Base-by-base conservation (phyloP, 2,797 vertebrate genomes). In the Petrocephalus schoutedeni region DNA sequence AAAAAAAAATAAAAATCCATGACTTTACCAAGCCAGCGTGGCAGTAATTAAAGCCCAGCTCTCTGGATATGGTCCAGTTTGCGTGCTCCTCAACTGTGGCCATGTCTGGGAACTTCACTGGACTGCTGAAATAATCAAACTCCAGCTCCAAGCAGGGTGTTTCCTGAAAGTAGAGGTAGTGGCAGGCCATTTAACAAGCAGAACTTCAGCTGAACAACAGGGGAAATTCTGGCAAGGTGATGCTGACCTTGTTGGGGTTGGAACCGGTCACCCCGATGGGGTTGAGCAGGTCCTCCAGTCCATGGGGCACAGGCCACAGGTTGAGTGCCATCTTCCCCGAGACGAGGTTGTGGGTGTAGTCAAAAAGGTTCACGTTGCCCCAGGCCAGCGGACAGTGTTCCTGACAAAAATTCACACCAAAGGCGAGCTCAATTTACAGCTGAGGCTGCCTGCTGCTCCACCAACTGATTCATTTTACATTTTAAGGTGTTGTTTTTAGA, bases 261-360 rank as follows among this genome's bases (percentile, higher is more conserved):
- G 98, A 99, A 85, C 98, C 98, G 41, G 98, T 98, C 91, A 99
- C 98, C 89, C 98, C 98, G 88, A 99, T 99, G 89, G 98, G 96
- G 92, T 99, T 99, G 89, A 99, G 95, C 86, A 99, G 95, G 91
- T 99, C 98, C 95, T 99, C 98, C 91, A 99, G 95, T 67, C 98
- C 98, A 88, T 99, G 98, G 93, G 98, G 98, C 89, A 99, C 98
- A 71, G 98, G 97, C 98, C 98, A 99, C 90, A 99, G 96, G 94
- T 98, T 99, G 92, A 99, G 95, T 92, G 98, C 98, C 97, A 99
- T 98, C 94, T 99, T 99, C 91, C 97, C 97, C 89, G 98, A 97
- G 87, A 99, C 98, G 82, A 99, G 94, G 86, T 97, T 99, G 93
- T 98, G 97, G 71, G 97, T 99, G 91, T 99, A 99, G 95, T 99